Percentiles rank a stretch among this genome's conserved stretches.
Conservation (phyloP, 1,140 invertebrate genomes). For the Laupala kohalensis region DNA sequence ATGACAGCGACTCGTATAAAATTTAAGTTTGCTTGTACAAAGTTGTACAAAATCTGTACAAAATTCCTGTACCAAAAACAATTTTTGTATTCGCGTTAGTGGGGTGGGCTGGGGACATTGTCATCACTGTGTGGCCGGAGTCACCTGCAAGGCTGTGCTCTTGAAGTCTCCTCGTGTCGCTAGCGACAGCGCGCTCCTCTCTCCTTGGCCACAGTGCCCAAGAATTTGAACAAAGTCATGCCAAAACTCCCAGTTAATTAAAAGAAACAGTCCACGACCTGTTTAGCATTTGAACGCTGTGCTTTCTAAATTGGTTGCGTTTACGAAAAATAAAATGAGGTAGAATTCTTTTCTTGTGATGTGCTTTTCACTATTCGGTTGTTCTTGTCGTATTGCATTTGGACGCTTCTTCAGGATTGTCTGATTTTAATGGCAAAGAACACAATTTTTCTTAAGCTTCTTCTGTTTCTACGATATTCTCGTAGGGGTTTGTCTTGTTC, state of each 20-base stretch:
- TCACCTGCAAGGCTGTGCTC: no score
- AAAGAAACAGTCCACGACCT: neutral
- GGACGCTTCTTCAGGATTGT: neutral
- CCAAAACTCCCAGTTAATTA: neutral
- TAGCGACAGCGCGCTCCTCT: no score
- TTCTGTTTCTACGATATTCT: neutral
- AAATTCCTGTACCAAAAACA: no score
- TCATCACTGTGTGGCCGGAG: no score
- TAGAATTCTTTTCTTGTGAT: neutral
- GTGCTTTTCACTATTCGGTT: neutral
- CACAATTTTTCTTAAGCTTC: neutral
- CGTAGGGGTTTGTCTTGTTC: neutral
- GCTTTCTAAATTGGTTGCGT: neutral
- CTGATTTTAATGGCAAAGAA: neutral
- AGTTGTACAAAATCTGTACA: no score
- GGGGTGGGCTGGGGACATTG: no score
- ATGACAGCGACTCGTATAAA: no score
- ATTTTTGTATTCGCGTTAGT: no score
- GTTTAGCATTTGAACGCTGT: neutral
- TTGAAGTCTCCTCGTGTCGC: no score
- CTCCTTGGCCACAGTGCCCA: neutral
- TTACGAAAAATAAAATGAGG: neutral
- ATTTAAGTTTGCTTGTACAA: no score
- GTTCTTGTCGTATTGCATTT: neutral
- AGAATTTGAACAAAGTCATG: neutral